Evolutionary conservation across 2,797 vertebrate genomes (phyloP).

Genomic region (Neosalanx taihuensis): DNA sequence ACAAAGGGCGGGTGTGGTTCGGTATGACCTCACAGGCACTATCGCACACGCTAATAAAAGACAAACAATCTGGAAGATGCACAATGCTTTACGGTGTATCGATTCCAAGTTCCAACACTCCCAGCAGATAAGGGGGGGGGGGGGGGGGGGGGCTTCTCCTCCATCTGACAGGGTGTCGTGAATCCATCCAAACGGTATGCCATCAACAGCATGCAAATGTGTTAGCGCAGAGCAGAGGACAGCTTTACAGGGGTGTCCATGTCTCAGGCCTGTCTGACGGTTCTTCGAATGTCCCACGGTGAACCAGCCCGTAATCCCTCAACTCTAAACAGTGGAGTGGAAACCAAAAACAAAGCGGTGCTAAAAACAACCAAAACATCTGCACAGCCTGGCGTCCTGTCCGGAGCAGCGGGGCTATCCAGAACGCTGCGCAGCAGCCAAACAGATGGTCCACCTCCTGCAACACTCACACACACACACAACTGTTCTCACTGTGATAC

Average conservation of each 20-base stretch:
- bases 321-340: constrained; percentile 61
- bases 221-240: constrained; percentile 20
- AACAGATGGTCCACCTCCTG: constrained; percentile 67
- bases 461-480: constrained; percentile 38
- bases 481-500: constrained; percentile 9
- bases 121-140: constrained; percentile 6
- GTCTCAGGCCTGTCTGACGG: constrained; percentile 39
- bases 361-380: constrained; percentile 71
- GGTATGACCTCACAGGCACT: constrained; percentile 7
- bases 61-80: constrained; percentile 6
- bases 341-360: constrained; percentile 64
- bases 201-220: constrained; percentile 26
- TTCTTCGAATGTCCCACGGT: constrained; percentile 53
- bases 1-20: background rate
- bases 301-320: constrained; percentile 55
- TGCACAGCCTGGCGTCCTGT: constrained; percentile 47
- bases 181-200: constrained; percentile 21
- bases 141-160: background rate
- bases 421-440: constrained; percentile 50
- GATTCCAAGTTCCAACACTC: constrained; percentile 21
- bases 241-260: constrained; percentile 34
- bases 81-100: constrained; percentile 1
- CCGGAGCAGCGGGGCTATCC: constrained; percentile 35
- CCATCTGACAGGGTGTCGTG: constrained; percentile 13
- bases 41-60: background rate